Evolutionary conservation across 2,888 invertebrate species (phyloP).

Genomic region (Macroteleia sp.): DNA sequence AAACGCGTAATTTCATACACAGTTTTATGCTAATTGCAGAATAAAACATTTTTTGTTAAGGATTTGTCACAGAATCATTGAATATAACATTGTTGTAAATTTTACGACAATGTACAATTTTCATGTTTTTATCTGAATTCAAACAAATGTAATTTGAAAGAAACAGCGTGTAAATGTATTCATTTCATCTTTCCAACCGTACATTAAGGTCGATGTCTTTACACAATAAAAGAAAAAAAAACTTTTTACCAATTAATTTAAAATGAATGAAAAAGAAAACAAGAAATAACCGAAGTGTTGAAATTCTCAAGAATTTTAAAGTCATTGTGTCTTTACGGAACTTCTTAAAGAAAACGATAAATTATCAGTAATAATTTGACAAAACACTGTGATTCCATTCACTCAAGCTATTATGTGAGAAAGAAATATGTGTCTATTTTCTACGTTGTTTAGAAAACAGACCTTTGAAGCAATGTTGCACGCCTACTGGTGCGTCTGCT

Average conservation of each 20-base stretch:
- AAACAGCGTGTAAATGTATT: slow-evolving; percentile 9
- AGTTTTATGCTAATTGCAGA: slow-evolving; percentile 4
- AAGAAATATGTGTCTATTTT: slow-evolving; percentile 52
- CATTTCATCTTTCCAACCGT: not conserved
- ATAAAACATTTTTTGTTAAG: slow-evolving; percentile 14
- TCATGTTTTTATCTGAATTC: slow-evolving; percentile 11
- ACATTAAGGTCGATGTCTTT: not conserved
- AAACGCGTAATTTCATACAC: not conserved
- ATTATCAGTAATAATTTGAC: slow-evolving; percentile 56
- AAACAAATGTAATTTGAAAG: slow-evolving; percentile 20
- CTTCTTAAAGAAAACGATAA: slow-evolving; percentile 34
- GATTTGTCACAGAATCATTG: slow-evolving; percentile 9
- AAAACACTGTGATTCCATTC: slow-evolving; percentile 41
- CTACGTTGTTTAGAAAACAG: slow-evolving; percentile 50
- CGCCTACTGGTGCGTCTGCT: too few relatives aligned
- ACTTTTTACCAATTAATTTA: slow-evolving; percentile 18
- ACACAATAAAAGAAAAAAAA: not conserved
- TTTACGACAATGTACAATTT: not conserved
- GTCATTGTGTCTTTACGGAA: not conserved
- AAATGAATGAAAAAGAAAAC: not conserved
- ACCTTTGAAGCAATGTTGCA: slow-evolving; percentile 32
- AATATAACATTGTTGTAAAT: slow-evolving; percentile 2
- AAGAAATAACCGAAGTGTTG: slow-evolving; percentile 40
- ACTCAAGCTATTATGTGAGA: slow-evolving; percentile 22
- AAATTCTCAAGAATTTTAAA: slow-evolving; percentile 48